phyloP scores from a whole-genome alignment of 1,140 invertebrate species.

The Myzus persicae region DNA sequence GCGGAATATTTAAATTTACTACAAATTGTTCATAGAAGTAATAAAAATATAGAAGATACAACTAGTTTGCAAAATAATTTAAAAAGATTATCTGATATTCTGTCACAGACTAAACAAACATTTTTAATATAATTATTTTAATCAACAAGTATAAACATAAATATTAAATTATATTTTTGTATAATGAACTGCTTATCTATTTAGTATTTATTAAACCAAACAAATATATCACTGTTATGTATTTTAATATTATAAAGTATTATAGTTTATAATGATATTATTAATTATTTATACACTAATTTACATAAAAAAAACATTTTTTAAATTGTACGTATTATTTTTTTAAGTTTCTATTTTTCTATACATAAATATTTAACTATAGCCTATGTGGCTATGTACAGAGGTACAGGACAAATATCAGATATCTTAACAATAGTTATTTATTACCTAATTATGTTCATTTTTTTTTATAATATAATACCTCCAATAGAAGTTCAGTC shows the following conservation, averaged over 20 bases:
- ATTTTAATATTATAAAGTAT: constrained; percentile 28
- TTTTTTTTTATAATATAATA: no score
- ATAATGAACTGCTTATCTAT: neutral
- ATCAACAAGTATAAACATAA: neutral
- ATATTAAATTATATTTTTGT: neutral
- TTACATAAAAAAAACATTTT: neutral
- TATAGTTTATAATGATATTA: neutral
- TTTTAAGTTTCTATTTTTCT: neutral
- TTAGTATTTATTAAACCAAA: constrained; percentile 7
- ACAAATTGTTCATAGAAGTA: constrained; percentile 74
- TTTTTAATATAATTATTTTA: neutral
- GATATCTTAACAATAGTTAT: neutral
- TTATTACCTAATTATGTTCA: neutral
- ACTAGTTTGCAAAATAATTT: constrained; percentile 67
- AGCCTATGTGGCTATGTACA: neutral
- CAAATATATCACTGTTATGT: constrained; percentile 13
- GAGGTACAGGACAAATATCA: neutral
- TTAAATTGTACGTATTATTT: neutral
- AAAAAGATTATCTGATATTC: constrained; percentile 72
- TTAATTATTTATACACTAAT: constrained; percentile 12
- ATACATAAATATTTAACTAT: no score
- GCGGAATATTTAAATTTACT: constrained; percentile 87
- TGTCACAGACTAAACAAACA: constrained; percentile 62
- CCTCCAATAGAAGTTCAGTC: no score
- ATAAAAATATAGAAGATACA: constrained; percentile 64